Base-by-base conservation (phyloP, 2,888 invertebrate species). In the Zhengitettix transpicula region DNA sequence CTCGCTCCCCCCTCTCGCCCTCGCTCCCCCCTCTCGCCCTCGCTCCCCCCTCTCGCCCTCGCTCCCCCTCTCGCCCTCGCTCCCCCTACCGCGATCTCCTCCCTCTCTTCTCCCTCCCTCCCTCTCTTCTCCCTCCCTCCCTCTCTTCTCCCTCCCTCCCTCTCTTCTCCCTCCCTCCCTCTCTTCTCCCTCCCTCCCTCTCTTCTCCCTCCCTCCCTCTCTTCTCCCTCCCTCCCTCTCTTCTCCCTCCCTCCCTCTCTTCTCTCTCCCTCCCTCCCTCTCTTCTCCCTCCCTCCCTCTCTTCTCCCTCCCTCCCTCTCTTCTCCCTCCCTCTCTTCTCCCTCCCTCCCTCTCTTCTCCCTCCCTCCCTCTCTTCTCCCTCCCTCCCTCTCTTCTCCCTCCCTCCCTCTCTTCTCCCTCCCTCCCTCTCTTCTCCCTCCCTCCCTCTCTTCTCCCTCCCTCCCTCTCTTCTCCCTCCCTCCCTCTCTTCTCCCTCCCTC, bases 181-280 rank as follows among this genome's bases (percentile, higher is more conserved):
- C 47, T n/a, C 5, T 8, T 2, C 47, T 1, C 3, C 47, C 1
- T n/a, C 47, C 47, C 47, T 1, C 47, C 47, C n/a, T 1, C 47
- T n/a, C n/a, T n/a, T 44, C 47, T n/a, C n/a, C n/a, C n/a, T n/a
- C n/a, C n/a, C n/a, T n/a, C 47, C 0, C 8, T n/a, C 1, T n/a
- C 3, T n/a, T n/a, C 0, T n/a, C 0, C 47, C 47, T 1, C 47
- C 47, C 8, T 7, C 0, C 47, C 3, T 1, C 8, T 3, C 47
- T 7, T 5, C 7, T n/a, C 0, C 3, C 7, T 0, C 47, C 3
- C 3, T n/a, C 2, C 8, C 47, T 0, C 3, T 5, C 47, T 8
- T n/a, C 2, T 7, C 47, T 3, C 47, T 12, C 1, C 1, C 3
- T n/a, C n/a, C 47, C 1, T n/a, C 47, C 47, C 47, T 1, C 47